A percentile compares a stretch with the other conserved stretches of the same genome.
Evolutionary conservation across 2,888 invertebrate genomes (phyloP).

Genomic region (Microctonus aethiopoides): DNA sequence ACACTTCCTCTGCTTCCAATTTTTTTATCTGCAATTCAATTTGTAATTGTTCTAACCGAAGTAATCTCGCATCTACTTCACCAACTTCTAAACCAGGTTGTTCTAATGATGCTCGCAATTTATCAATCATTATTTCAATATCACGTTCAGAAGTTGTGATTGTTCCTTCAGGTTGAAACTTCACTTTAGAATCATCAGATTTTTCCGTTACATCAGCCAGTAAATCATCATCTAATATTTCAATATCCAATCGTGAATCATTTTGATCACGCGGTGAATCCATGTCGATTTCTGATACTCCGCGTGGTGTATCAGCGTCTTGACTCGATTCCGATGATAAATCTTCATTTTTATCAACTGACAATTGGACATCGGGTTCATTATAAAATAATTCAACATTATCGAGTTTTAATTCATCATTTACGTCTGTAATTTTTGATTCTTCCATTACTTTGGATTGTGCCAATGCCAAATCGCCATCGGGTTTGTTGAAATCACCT

Average conservation of each 20-base stretch:
- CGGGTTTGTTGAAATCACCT: conserved; percentile 9
- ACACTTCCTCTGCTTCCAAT: conserved; percentile 70
- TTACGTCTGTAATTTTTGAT: background rate
- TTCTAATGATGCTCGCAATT: conserved; percentile 62
- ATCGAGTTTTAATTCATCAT: background rate
- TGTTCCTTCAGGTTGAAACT: conserved; percentile 50
- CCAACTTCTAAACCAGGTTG: conserved; percentile 62
- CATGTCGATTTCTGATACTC: conserved; percentile 60
- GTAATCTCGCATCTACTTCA: conserved; percentile 71
- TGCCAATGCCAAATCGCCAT: background rate
- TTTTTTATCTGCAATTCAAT: conserved; percentile 74
- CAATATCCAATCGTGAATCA: conserved; percentile 55
- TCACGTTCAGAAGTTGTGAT: conserved; percentile 60
- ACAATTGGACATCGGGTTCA: conserved; percentile 25
- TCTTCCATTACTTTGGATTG: background rate
- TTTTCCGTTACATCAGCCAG: conserved; percentile 40
- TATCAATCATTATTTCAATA: conserved; percentile 63
- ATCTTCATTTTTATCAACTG: conserved; percentile 48
- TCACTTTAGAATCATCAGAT: conserved; percentile 47
- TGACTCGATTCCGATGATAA: conserved; percentile 58
- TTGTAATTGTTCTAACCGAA: conserved; percentile 73
- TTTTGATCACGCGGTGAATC: conserved; percentile 59
- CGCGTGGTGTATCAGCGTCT: conserved; percentile 56
- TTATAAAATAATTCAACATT: background rate
- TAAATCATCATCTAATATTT: conserved; percentile 56